A percentile compares a stretch with the other conserved stretches of the same genome.
These are phyloP conservation scores for Diplazon laetatorius DNA, from an alignment of 2,888 invertebrate genomes.

Conservation along the genomic window DNA sequence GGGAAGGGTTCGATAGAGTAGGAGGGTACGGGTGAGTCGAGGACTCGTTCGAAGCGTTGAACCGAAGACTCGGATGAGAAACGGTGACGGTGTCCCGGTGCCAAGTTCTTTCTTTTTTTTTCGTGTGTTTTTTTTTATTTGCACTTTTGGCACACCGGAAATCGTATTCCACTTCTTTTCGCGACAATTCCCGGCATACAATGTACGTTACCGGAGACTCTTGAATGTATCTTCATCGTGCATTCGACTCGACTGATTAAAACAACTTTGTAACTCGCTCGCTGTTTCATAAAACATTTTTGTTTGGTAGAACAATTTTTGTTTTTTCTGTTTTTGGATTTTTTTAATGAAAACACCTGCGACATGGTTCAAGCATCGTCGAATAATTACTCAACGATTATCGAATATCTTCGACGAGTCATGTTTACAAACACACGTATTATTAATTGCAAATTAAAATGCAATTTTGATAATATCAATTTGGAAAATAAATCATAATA, in stretches of 20 bases:
- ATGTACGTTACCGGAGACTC: constrained; percentile 29
- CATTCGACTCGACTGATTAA: constrained; percentile 12
- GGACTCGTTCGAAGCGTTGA: constrained; percentile 31
- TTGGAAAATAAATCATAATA: too few relatives aligned
- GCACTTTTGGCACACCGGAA: constrained; percentile 38
- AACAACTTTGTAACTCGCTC: neutral
- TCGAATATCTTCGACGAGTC: neutral
- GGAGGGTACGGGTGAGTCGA: constrained; percentile 9
- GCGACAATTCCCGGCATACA: constrained; percentile 38
- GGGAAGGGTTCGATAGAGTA: constrained; percentile 23
- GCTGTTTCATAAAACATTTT: neutral
- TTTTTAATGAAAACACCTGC: constrained; percentile 28
- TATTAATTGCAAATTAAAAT: too few relatives aligned
- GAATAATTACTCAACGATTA: constrained; percentile 10
- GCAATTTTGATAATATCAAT: too few relatives aligned
- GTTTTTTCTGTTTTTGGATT: constrained; percentile 9
- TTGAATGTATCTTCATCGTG: constrained; percentile 1
- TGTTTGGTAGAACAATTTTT: neutral
- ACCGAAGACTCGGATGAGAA: constrained; percentile 37
- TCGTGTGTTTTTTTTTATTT: neutral
- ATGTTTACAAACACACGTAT: constrained; percentile 2
- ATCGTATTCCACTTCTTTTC: constrained; percentile 45
- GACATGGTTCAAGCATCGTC: neutral
- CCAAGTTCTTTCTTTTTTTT: constrained; percentile 35
- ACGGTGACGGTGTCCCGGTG: constrained; percentile 27